A percentile compares a stretch with the other conserved stretches of the same genome.
Conservation (phyloP, 1,140 invertebrate genomes). For the Elysia chlorotica region DNA sequence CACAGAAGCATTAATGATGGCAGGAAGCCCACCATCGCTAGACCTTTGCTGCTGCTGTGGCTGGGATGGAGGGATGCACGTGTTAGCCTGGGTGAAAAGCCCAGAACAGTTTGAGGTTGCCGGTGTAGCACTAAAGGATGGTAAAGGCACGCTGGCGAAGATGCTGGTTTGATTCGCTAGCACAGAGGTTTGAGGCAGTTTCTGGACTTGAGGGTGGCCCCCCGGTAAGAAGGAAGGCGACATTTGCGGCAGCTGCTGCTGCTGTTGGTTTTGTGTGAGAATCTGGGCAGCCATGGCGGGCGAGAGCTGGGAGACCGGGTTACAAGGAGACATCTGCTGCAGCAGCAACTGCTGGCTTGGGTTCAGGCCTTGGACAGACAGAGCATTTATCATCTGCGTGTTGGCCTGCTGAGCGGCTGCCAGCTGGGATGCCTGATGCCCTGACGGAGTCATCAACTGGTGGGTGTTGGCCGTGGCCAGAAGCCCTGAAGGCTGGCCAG, state of each 20-base stretch:
- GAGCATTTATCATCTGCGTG: neutral
- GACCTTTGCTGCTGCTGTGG: neutral
- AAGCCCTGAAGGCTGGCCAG: too few relatives aligned
- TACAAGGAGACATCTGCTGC: conserved; percentile 12
- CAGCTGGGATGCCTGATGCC: too few relatives aligned
- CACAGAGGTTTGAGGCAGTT: neutral
- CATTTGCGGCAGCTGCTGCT: conserved; percentile 4
- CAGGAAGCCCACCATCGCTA: neutral
- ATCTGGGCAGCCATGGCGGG: conserved; percentile 22
- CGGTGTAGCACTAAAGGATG: neutral
- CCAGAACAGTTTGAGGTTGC: too few relatives aligned
- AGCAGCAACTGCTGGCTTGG: conserved; percentile 12
- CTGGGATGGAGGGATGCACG: neutral
- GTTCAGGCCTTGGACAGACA: neutral
- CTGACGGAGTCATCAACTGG: too few relatives aligned
- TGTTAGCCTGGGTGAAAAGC: neutral
- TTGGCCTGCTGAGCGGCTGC: neutral
- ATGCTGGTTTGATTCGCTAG: neutral
- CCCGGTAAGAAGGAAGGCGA: conserved; percentile 19
- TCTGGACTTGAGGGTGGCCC: conserved; percentile 14
- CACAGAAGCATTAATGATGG: too few relatives aligned
- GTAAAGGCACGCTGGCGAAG: conserved; percentile 7
- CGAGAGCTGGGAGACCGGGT: conserved; percentile 10
- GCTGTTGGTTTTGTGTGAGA: conserved; percentile 12
- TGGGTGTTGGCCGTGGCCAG: too few relatives aligned